Conservation (phyloP, 1,140 invertebrate genomes). For the honey bee (Apis mellifera) region DNA sequence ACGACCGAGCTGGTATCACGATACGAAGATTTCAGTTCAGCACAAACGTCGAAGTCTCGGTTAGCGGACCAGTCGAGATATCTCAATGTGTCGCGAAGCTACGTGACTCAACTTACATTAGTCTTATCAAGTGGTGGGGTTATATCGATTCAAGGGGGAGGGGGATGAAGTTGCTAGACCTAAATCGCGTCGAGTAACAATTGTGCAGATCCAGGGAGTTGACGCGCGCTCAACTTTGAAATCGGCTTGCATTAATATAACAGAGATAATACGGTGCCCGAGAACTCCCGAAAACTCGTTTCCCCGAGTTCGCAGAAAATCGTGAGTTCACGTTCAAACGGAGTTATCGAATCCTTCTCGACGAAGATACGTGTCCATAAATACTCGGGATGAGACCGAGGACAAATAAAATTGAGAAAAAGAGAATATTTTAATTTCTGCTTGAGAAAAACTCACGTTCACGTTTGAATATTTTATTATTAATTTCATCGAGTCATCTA, state of each 20-base stretch:
- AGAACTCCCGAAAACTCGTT: background rate
- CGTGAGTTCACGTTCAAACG: constrained; percentile 30
- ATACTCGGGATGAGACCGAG: background rate
- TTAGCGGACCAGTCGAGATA: constrained; percentile 42
- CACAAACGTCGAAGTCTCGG: background rate
- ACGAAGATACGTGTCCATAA: background rate
- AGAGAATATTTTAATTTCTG: background rate
- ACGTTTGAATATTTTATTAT: background rate
- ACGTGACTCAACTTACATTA: constrained; percentile 63
- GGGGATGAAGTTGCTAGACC: constrained; percentile 49
- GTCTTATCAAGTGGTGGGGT: constrained; percentile 49
- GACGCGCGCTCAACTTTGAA: constrained; percentile 51
- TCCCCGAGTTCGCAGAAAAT: constrained; percentile 24
- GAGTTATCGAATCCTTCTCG: constrained; percentile 26
- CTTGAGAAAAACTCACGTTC: no score
- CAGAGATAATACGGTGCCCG: constrained; percentile 39
- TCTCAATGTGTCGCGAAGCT: constrained; percentile 50
- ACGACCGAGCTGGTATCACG: background rate
- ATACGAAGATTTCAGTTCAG: background rate
- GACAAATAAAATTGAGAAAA: background rate
- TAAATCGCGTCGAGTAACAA: constrained; percentile 50
- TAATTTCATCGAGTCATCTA: background rate
- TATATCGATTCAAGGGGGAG: constrained; percentile 24
- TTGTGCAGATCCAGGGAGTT: constrained; percentile 41
- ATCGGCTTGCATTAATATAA: constrained; percentile 52